Conservation (phyloP, 2,113 vertebrate genomes). For the Catharus fuscescens region DNA sequence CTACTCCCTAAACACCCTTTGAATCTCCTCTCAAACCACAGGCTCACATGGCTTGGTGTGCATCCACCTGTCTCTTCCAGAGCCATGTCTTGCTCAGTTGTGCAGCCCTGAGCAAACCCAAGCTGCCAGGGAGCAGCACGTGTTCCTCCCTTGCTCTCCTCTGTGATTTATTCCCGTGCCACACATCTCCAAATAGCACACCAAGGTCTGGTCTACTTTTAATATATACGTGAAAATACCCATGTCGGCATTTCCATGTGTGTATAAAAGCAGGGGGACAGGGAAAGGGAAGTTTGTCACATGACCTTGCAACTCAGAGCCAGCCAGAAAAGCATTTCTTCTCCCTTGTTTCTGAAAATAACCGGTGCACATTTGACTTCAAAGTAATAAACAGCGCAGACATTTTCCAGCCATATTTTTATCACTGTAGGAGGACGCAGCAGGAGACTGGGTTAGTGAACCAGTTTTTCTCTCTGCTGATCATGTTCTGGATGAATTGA, state of each 20-base stretch:
- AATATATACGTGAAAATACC: not conserved
- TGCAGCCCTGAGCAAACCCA: not conserved
- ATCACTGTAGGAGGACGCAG: not conserved
- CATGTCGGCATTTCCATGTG: not conserved
- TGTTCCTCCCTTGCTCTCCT: not conserved
- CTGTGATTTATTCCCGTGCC: not conserved
- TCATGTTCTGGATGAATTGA: not conserved
- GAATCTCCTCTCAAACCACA: not conserved
- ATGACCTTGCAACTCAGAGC: not conserved
- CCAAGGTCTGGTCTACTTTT: not conserved
- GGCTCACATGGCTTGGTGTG: not conserved
- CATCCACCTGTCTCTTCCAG: not conserved
- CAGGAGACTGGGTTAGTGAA: not conserved
- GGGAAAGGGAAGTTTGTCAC: slow-evolving; percentile 20
- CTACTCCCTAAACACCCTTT: not conserved
- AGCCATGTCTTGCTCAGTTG: not conserved
- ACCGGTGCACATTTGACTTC: not conserved
- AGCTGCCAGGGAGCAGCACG: not conserved
- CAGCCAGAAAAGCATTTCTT: slow-evolving; percentile 21
- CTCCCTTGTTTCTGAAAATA: slow-evolving; percentile 48
- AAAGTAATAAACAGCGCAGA: slow-evolving; percentile 54
- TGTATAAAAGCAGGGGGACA: slow-evolving; percentile 31
- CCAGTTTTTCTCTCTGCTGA: not conserved
- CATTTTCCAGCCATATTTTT: slow-evolving; percentile 51
- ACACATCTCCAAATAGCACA: slow-evolving; percentile 8